Percentiles rank a stretch among this genome's conserved stretches.
phyloP scores from a whole-genome alignment of 2,888 invertebrate species.

The Amitus sp. region DNA sequence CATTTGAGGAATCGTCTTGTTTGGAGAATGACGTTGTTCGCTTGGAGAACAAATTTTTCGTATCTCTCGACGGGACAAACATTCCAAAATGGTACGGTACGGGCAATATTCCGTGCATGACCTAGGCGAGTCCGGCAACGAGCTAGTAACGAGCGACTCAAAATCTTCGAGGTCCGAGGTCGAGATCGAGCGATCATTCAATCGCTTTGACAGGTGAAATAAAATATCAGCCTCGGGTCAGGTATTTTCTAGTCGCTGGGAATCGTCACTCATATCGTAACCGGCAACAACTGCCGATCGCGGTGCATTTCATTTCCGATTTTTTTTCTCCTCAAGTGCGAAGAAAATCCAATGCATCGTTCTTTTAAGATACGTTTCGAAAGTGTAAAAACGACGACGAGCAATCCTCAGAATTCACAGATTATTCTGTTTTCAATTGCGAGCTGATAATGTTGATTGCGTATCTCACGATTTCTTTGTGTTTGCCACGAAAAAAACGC shows the following conservation, averaged over 20 bases:
- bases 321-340: too few species aligned
- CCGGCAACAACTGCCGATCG: neutral
- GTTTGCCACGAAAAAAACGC: slow-evolving; percentile 14
- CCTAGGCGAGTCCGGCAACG: slow-evolving; percentile 40
- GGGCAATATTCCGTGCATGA: slow-evolving; percentile 16
- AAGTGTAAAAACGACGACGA: neutral
- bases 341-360: too few species aligned
- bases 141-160: slow-evolving; percentile 42
- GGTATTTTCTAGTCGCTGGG: slow-evolving; percentile 29
- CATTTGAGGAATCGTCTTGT: neutral
- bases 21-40: neutral
- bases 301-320: slow-evolving; percentile 7
- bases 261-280: slow-evolving; percentile 29
- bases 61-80: neutral
- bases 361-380: neutral
- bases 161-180: slow-evolving; percentile 39
- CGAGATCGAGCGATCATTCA: slow-evolving; percentile 43
- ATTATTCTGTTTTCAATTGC: slow-evolving; percentile 1
- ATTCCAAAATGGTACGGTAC: neutral
- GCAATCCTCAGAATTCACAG: neutral
- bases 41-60: neutral
- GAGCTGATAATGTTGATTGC: slow-evolving; percentile 22
- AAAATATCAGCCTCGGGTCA: slow-evolving; percentile 36
- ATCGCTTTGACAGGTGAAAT: slow-evolving; percentile 39
- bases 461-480: slow-evolving; percentile 28